These are phyloP conservation scores for Melanaphis sacchari DNA, from an alignment of 1,140 invertebrate species.

Conservation along the genomic window DNA sequence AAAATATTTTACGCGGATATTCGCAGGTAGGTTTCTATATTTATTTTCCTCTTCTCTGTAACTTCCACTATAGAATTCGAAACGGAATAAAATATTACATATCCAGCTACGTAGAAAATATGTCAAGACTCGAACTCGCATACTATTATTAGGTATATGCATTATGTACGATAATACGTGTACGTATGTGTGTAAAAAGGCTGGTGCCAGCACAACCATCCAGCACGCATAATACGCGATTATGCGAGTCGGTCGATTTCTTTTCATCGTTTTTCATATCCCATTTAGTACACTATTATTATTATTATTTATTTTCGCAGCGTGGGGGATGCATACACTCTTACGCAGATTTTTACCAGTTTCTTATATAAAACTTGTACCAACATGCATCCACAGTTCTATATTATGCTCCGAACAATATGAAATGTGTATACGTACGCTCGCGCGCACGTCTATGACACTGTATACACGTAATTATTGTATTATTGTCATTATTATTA, in stretches of 20 bases:
- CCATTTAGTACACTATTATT: background rate
- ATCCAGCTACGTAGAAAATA: constrained; percentile 10
- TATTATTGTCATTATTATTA: background rate
- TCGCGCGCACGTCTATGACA: background rate
- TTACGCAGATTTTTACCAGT: background rate
- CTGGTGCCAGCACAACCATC: background rate
- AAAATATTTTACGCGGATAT: background rate
- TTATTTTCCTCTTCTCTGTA: background rate
- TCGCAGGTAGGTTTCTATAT: background rate
- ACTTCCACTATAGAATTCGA: background rate
- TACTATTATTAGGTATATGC: background rate
- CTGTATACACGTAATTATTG: background rate
- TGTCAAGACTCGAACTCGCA: background rate
- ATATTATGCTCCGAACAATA: background rate
- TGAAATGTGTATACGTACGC: background rate
- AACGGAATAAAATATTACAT: constrained; percentile 14
- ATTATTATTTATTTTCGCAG: constrained; percentile 20
- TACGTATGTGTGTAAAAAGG: background rate
- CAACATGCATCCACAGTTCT: background rate
- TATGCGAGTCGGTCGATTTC: background rate
- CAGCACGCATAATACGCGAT: background rate
- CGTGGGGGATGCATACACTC: background rate
- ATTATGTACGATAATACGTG: background rate
- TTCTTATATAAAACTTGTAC: background rate
- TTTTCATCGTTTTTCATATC: constrained; percentile 23